phyloP scores from a whole-genome alignment of 1,140 invertebrate genomes.

The Hycleus cichorii region DNA sequence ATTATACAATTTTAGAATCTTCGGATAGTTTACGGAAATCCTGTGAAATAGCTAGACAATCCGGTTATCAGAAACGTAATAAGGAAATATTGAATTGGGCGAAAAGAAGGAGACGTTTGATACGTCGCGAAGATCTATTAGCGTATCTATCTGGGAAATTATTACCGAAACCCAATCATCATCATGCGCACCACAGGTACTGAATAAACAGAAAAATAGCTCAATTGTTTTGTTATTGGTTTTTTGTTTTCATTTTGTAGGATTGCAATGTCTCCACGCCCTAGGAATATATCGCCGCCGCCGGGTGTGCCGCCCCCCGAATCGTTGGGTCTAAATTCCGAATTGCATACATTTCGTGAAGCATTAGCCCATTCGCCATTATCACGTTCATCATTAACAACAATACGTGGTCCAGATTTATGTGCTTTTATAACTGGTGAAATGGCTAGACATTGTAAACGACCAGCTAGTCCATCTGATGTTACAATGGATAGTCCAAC shows the following conservation, averaged over 20 bases:
- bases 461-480: slow-evolving; percentile 53
- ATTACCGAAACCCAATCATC: slow-evolving; percentile 45
- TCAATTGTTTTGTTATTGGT: neutral
- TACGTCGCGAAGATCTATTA: slow-evolving; percentile 68
- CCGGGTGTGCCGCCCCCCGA: slow-evolving; percentile 43
- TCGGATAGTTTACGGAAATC: slow-evolving; percentile 61
- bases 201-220: no score
- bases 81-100: slow-evolving; percentile 73
- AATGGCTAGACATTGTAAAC: slow-evolving; percentile 66
- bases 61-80: slow-evolving; percentile 64
- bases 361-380: slow-evolving; percentile 58
- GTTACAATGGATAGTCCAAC: slow-evolving; percentile 49
- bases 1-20: slow-evolving; percentile 51
- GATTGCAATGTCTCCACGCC: slow-evolving; percentile 43
- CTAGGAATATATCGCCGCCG: slow-evolving; percentile 47
- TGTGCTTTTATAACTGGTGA: slow-evolving; percentile 71
- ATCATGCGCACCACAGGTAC: slow-evolving; percentile 30
- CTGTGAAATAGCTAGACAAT: slow-evolving; percentile 63
- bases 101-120: slow-evolving; percentile 60
- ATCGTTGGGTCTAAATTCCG: slow-evolving; percentile 43
- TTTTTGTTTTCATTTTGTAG: slow-evolving; percentile 1
- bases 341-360: slow-evolving; percentile 69
- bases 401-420: slow-evolving; percentile 49
- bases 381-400: slow-evolving; percentile 34
- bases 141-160: slow-evolving; percentile 73